A percentile compares a stretch with the other conserved stretches of the same genome.
Evolutionary conservation across 2,797 vertebrate species (phyloP).

Genomic region (Pitangus sulphuratus): DNA sequence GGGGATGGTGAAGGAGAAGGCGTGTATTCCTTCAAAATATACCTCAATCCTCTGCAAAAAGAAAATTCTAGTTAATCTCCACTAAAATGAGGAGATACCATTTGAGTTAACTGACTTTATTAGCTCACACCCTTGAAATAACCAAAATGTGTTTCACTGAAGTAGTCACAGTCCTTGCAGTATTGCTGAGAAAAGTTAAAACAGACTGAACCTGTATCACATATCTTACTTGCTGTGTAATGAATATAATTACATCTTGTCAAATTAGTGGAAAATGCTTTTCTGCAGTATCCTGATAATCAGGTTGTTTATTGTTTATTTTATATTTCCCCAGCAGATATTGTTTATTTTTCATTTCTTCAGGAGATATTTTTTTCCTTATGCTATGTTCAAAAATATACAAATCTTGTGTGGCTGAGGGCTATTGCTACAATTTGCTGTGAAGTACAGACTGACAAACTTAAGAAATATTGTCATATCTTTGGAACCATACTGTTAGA

Average conservation of each 20-base stretch:
- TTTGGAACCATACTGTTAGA: not conserved
- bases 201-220: not conserved
- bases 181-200: not conserved
- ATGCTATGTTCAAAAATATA: not conserved
- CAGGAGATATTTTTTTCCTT: not conserved
- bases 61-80: not conserved
- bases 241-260: not conserved
- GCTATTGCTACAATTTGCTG: not conserved
- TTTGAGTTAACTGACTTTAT: not conserved
- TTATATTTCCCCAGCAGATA: not conserved
- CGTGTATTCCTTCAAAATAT: not conserved
- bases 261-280: not conserved
- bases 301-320: not conserved
- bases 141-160: not conserved
- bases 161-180: not conserved
- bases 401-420: not conserved
- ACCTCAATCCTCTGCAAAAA: not conserved
- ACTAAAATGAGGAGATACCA: not conserved
- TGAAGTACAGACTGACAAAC: not conserved
- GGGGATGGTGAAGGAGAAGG: no score
- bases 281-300: not conserved
- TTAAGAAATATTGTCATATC: not conserved
- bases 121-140: not conserved
- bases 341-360: not conserved
- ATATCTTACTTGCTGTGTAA: not conserved